Evolutionary conservation across 2,797 vertebrate genomes (phyloP), one percentile per base, ranked within the genome.

Genomic region (Muraenolepis orangiensis): DNA sequence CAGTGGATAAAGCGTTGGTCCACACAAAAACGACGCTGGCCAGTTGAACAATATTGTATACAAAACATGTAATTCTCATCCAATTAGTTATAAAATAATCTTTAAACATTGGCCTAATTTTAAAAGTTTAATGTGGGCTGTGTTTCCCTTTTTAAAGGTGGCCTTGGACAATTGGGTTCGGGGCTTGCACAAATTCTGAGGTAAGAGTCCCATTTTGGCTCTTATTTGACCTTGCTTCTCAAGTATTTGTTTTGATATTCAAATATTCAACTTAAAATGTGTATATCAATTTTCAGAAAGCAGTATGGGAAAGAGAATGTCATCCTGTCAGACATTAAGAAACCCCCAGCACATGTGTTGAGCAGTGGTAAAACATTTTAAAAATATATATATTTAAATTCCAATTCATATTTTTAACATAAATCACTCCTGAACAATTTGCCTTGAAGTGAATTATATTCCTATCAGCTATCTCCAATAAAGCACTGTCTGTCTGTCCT

Each of bases 241-340:
- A 57, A 72, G 40, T 61, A 10, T 6, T 81, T 38, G 57, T 11
- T n/a, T 68, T 57, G 83, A 57, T 46, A 4, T 69, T 29, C 66
- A 29, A 0, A 0, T 72, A 2, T 80, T 23, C 23, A 11, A 64
- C 57, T 26, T 26, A 51, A 29, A 0, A 0, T 73, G 2, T 80
- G 26, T 84, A 1, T 73, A 28, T 81, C 71, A 1, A 71, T 77
- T 28, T 81, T 38, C 57, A 95, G 93, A 85, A 87, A 92, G 78
- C 90, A 91, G 76, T 94, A 90, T 2, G 94, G 93, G 70, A 86
- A 64, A 57, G 91, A 95, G 42, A 94, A 93, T 23, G 87, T 94
- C 8, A 94, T 94, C 85, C 88, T 95, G 74, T 93, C 93, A 8
- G 93, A 95, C 84, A 94, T 95, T 74, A 93, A 93, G 91, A 94